phyloP scores from a whole-genome alignment of 1,140 invertebrate genomes.

The Brachionus rubens region DNA sequence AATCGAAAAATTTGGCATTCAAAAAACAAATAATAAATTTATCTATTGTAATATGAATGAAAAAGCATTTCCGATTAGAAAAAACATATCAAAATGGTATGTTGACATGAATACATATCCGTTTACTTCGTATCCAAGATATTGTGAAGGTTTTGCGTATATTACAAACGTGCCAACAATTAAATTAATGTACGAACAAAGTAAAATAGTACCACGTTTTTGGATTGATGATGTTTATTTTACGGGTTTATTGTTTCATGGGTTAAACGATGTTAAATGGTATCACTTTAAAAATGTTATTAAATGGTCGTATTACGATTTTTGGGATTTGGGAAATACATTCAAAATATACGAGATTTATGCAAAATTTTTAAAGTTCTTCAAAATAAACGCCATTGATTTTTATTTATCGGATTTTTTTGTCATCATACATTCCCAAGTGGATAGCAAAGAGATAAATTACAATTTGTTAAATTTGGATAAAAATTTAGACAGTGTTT shows the following conservation, averaged over 20 bases:
- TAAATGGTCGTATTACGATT: slow-evolving; percentile 40
- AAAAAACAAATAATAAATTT: slow-evolving; percentile 52
- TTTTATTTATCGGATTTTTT: slow-evolving; percentile 26
- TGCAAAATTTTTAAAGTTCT: slow-evolving; percentile 28
- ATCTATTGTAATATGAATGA: slow-evolving; percentile 53
- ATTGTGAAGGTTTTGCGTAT: slow-evolving; percentile 60
- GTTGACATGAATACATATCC: slow-evolving; percentile 57
- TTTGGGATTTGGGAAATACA: slow-evolving; percentile 39
- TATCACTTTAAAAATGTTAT: slow-evolving; percentile 22
- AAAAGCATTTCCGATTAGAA: slow-evolving; percentile 49
- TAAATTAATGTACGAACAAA: slow-evolving; percentile 52
- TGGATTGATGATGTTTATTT: slow-evolving; percentile 61
- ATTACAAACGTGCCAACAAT: slow-evolving; percentile 57
- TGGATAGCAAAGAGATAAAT: slow-evolving; percentile 35
- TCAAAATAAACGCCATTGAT: slow-evolving; percentile 21
- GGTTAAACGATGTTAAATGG: background rate
- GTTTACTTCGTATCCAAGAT: slow-evolving; percentile 57
- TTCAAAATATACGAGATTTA: slow-evolving; percentile 33
- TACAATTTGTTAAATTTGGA: background rate
- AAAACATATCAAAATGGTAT: slow-evolving; percentile 61
- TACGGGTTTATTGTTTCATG: slow-evolving; percentile 54
- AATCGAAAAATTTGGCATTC: slow-evolving; percentile 46
- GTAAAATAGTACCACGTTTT: slow-evolving; percentile 54
- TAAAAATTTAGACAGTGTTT: background rate
- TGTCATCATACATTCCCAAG: slow-evolving; percentile 26